Conservation (phyloP, 2,888 invertebrate genomes). For the Anoplius nigerrimus region DNA sequence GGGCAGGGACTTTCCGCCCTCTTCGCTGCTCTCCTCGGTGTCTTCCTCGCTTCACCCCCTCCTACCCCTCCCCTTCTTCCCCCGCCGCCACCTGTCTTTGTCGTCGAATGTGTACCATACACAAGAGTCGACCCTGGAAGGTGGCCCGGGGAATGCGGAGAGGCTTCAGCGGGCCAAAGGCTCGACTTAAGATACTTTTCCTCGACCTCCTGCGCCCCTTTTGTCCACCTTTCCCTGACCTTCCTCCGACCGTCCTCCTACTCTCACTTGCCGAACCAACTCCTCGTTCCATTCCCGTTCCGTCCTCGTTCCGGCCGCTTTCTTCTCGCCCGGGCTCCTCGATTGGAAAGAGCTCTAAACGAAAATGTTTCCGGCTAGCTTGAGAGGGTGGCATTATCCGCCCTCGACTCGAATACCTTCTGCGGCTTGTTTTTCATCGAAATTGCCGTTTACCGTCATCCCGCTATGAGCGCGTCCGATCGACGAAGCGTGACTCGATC, state of each 20-base stretch:
- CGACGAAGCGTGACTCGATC: too few relatives aligned
- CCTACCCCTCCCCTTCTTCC: too few relatives aligned
- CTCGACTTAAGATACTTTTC: slow-evolving; percentile 55
- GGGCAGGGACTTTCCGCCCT: slow-evolving; percentile 39
- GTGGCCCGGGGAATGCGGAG: slow-evolving; percentile 12
- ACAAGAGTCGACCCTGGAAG: slow-evolving; percentile 21
- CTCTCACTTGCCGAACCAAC: slow-evolving; percentile 16
- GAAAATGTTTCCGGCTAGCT: slow-evolving; percentile 52
- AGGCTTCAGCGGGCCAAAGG: slow-evolving; percentile 36
- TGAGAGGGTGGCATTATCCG: slow-evolving; percentile 39
- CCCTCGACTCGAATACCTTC: background rate
- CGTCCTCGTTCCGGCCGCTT: slow-evolving; percentile 1
- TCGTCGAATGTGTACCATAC: slow-evolving; percentile 45
- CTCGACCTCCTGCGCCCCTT: slow-evolving; percentile 7
- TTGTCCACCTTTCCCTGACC: slow-evolving; percentile 16
- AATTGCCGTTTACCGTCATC: too few relatives aligned
- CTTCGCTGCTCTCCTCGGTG: too few relatives aligned
- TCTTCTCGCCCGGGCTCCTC: slow-evolving; percentile 10
- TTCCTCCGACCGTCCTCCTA: slow-evolving; percentile 14
- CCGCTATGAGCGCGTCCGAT: too few relatives aligned
- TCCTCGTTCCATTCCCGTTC: slow-evolving; percentile 23
- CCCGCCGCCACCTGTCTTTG: slow-evolving; percentile 42
- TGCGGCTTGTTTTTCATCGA: too few relatives aligned
- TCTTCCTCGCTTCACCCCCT: too few relatives aligned
- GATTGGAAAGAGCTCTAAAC: slow-evolving; percentile 44